Conservation (phyloP, 2,113 vertebrate genomes). For the Hiodon alosoides region DNA sequence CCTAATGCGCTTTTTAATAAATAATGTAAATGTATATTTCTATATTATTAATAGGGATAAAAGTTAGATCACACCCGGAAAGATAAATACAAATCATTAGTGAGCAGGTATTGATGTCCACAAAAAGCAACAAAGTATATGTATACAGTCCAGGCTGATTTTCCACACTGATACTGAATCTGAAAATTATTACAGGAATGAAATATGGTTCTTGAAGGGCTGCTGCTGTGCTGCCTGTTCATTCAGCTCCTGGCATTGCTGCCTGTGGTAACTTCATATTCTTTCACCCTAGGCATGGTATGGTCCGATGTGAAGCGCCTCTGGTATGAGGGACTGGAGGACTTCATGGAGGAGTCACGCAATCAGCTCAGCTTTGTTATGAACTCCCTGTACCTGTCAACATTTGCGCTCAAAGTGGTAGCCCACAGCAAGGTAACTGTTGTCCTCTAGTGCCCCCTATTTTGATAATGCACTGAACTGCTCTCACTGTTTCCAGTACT, state of each 20-base stretch:
- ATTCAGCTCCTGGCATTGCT: neutral
- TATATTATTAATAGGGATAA: neutral
- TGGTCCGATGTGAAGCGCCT: constrained; percentile 97
- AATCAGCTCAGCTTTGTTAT: constrained; percentile 98
- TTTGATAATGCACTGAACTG: too few species aligned
- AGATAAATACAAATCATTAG: neutral
- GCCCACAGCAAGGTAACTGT: constrained; percentile 87
- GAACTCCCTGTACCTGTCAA: constrained; percentile 95
- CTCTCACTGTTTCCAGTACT: too few species aligned
- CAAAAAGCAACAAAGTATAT: too few species aligned
- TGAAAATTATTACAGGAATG: constrained; percentile 17
- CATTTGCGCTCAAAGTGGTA: constrained; percentile 93
- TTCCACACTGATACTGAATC: constrained; percentile 18
- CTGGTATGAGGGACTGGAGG: constrained; percentile 95
- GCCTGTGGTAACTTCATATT: constrained; percentile 24
- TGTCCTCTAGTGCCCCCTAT: neutral
- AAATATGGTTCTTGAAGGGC: constrained; percentile 29
- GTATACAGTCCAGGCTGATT: neutral
- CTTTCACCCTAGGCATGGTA: constrained; percentile 79
- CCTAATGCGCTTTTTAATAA: too few species aligned
- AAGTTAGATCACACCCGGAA: neutral
- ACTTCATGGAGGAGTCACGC: constrained; percentile 93
- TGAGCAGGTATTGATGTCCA: neutral
- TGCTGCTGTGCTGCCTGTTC: neutral
- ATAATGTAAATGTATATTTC: too few species aligned